Base-by-base conservation (phyloP, 2,113 vertebrate genomes). In the Procapra przewalskii region DNA sequence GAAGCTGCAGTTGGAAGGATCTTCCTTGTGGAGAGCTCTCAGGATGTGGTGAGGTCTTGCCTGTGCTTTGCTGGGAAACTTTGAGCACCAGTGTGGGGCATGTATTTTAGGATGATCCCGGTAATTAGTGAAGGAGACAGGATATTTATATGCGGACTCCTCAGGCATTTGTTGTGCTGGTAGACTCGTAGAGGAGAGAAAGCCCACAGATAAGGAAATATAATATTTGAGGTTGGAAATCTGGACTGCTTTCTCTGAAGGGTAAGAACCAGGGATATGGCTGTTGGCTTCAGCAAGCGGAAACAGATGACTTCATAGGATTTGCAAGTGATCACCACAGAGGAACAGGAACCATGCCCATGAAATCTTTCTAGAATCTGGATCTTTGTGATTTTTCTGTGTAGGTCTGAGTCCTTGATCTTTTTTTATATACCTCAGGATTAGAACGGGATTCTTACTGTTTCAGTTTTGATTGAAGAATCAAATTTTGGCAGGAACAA, bases 91-190 rank as follows among this genome's bases (percentile, higher is more conserved):
- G 2, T 3, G 6, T 40, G 13, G 10, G 48, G 23, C 40, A 43
- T 25, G 27, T 15, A 59, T 27, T 40, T 40, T 25, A 23, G 10
- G 27, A 15, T 40, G 10, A 52, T 6, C 33, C 10, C 5, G 2
- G 5, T 7, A 33, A 45, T 23, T 29, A 36, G 6, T 1, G 10
- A 60, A 33, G 23, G n/a, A 17, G 79, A 77, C 14, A 21, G 67
- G 27, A 6, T 36, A 8, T 48, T 13, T 48, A 23, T 9, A 21
- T 2, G 15, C 0, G 15, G 82, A n/a, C 21, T 50, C 59, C 27
- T 60, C 5, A 75, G 52, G 27, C 45, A 36, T 23, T 21, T 62
- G 45, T 52, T 40, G 52, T 88, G 84, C 27, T 27, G 7, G 90
- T 10, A 59, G 59, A 36, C n/a, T 45, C 15, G 9, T 23, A 15